Evolutionary conservation across 1,140 invertebrate genomes (phyloP).

Genomic region (Copidosoma floridanum): DNA sequence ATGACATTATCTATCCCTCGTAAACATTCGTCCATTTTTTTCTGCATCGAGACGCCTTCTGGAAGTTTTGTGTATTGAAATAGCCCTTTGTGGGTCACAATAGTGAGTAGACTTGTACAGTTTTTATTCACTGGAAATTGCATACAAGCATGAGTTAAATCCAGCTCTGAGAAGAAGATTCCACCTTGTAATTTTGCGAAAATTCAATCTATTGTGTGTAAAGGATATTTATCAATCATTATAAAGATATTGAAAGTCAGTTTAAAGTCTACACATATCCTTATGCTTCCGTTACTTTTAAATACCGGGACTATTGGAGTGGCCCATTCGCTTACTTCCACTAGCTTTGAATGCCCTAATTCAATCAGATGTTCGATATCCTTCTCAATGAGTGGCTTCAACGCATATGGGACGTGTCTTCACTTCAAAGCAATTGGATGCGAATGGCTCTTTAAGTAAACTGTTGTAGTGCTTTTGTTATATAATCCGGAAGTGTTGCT

Average conservation of each 20-base stretch:
- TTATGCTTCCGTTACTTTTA: slow-evolving; percentile 19
- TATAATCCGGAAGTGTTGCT: neutral
- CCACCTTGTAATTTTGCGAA: neutral
- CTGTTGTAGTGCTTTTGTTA: neutral
- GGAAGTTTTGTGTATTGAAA: slow-evolving; percentile 1
- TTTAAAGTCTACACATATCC: slow-evolving; percentile 30
- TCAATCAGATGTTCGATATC: neutral
- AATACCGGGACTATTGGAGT: neutral
- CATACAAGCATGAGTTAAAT: slow-evolving; percentile 9
- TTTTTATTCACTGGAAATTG: slow-evolving; percentile 13
- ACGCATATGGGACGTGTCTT: slow-evolving; percentile 19
- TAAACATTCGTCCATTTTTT: slow-evolving; percentile 29
- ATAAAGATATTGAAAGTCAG: neutral
- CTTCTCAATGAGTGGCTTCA: slow-evolving; percentile 1
- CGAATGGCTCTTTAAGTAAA: neutral
- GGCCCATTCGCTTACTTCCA: neutral
- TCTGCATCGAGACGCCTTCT: neutral
- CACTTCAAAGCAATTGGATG: neutral
- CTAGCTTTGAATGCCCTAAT: neutral
- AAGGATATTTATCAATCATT: neutral
- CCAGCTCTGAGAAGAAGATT: neutral
- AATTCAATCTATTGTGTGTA: neutral
- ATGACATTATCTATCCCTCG: slow-evolving; percentile 19
- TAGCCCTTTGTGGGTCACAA: neutral
- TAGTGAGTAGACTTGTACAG: neutral